Evolutionary conservation across 2,797 vertebrate genomes (phyloP).

Genomic region (Pampus argenteus): DNA sequence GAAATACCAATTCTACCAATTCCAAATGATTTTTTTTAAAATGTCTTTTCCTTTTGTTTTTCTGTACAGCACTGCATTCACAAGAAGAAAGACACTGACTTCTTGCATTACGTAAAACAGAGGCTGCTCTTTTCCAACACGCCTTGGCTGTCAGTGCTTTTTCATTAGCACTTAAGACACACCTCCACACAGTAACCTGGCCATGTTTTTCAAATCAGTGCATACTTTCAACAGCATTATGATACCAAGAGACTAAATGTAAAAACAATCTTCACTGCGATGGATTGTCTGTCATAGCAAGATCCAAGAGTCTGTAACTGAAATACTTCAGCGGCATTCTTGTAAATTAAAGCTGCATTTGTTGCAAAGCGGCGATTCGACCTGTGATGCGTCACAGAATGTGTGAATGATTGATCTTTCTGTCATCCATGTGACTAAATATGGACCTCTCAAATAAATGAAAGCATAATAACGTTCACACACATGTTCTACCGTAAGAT

Average conservation of each 20-base stretch:
- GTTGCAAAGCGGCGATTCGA: neutral
- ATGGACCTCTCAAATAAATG: no score
- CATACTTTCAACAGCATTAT: conserved; percentile 1
- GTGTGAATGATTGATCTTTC: no score
- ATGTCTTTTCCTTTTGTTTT: conserved; percentile 22
- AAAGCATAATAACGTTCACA: neutral
- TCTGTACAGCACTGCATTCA: neutral
- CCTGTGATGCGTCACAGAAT: neutral
- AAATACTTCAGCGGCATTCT: neutral
- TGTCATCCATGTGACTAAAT: neutral
- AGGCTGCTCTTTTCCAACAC: neutral
- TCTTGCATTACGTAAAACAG: conserved; percentile 13
- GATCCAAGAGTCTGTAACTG: conserved; percentile 3
- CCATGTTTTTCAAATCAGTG: conserved; percentile 31
- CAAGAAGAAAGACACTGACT: neutral
- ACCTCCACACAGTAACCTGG: neutral
- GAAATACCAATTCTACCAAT: neutral
- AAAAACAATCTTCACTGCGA: conserved; percentile 11
- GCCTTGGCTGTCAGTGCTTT: conserved; percentile 1
- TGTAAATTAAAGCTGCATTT: neutral
- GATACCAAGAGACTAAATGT: conserved; percentile 17
- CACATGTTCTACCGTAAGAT: neutral
- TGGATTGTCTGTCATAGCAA: neutral
- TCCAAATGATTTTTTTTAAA: neutral
- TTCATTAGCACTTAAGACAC: conserved; percentile 32